Percentiles rank a stretch among this genome's conserved stretches.
Conservation (phyloP, 2,113 vertebrate species). For the Ciconia boyciana region DNA sequence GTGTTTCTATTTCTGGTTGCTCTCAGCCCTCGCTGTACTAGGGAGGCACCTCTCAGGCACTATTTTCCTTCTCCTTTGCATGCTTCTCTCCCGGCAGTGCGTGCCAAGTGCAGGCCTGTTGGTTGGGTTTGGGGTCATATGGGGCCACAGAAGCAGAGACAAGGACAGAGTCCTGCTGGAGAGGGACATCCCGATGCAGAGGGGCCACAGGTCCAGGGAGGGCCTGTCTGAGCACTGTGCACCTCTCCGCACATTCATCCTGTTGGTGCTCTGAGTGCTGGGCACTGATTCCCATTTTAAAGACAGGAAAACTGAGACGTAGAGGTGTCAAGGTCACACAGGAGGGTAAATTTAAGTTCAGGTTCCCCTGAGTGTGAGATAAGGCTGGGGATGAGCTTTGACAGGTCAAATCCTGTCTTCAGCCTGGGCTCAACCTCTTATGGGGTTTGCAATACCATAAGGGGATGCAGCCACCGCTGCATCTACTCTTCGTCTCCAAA, state of each 20-base stretch:
- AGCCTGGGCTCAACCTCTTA: neutral
- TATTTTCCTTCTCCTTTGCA: neutral
- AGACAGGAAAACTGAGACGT: neutral
- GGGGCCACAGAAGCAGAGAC: neutral
- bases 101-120: accelerated
- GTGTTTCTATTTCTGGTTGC: constrained; percentile 37
- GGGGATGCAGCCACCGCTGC: neutral
- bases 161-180: neutral
- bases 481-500: neutral
- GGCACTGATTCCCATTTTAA: neutral
- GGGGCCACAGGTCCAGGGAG: neutral
- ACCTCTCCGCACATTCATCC: accelerated
- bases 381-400: neutral
- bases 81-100: neutral
- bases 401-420: neutral
- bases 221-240: neutral
- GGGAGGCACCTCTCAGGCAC: neutral
- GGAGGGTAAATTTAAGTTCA: neutral
- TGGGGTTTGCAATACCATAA: neutral
- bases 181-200: neutral
- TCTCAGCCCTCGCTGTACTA: neutral
- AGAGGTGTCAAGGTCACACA: neutral
- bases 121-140: neutral
- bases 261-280: neutral
- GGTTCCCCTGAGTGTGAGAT: neutral